A percentile compares a stretch with the other conserved stretches of the same genome.
Conservation (phyloP, 2,888 invertebrate species). For the Drosophila gaucha region DNA sequence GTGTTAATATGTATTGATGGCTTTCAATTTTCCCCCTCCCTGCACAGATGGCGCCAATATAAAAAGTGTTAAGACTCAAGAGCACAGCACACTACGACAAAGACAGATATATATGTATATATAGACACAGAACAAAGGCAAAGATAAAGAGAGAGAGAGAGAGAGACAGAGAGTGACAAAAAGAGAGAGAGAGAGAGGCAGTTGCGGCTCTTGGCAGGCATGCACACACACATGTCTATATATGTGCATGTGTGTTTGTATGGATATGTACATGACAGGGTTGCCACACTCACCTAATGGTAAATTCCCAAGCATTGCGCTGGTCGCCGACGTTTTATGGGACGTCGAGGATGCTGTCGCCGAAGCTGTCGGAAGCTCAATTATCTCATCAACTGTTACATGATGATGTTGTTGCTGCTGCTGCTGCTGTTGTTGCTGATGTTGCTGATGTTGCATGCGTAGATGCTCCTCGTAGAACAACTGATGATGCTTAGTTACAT, state of each 20-base stretch:
- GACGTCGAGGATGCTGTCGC: conserved; percentile 38
- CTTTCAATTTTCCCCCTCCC: conserved; percentile 9
- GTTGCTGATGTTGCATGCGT: conserved; percentile 57
- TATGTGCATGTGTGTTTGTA: conserved; percentile 8
- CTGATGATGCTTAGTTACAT: conserved; percentile 71
- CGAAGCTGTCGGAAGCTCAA: conserved; percentile 81
- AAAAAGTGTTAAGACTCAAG: conserved; percentile 46
- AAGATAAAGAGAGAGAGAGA: conserved; percentile 23
- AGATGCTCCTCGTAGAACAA: conserved; percentile 70
- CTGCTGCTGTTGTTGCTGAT: conserved; percentile 29
- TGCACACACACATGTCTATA: conserved; percentile 3
- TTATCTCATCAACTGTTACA: conserved; percentile 83
- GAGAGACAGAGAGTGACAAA: conserved; percentile 14
- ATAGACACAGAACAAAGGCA: conserved; percentile 21
- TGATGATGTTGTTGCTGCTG: conserved; percentile 80
- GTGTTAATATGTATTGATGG: conserved; percentile 19
- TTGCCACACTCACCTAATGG: conserved; percentile 82
- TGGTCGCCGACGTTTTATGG: conserved; percentile 63
- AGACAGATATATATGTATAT: conserved; percentile 17
- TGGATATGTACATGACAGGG: conserved; percentile 1
- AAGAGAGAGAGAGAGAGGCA: conserved; percentile 27
- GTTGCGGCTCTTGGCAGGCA: conserved; percentile 31
- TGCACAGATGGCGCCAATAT: conserved; percentile 24
- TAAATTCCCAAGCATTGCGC: conserved; percentile 84
- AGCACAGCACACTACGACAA: conserved; percentile 53